Percentiles rank a stretch among this genome's conserved stretches.
These are phyloP conservation scores for Pammene aurita DNA, from an alignment of 2,888 invertebrate species.

Conservation along the genomic window DNA sequence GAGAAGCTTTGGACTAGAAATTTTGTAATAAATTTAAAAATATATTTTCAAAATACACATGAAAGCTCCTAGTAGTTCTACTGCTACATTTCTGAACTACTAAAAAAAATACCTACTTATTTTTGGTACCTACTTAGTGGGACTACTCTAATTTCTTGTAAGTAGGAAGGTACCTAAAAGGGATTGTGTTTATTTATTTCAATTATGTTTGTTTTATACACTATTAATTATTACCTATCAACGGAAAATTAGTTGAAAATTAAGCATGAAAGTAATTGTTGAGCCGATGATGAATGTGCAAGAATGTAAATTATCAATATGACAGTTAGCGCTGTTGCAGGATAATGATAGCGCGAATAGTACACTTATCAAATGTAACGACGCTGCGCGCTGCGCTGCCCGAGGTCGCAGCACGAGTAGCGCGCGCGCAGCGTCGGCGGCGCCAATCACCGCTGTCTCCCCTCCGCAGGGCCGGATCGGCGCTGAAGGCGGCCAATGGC, in stretches of 20 bases:
- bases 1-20: no score
- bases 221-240: neutral
- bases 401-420: slow-evolving; percentile 61
- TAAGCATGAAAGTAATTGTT: neutral
- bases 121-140: no score
- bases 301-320: slow-evolving; percentile 36
- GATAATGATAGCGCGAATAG: slow-evolving; percentile 41
- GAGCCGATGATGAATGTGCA: slow-evolving; percentile 16
- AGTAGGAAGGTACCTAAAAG: no score
- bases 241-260: neutral
- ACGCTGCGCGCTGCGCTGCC: slow-evolving; percentile 62
- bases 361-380: slow-evolving; percentile 49
- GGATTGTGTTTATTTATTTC: no score
- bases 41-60: no score
- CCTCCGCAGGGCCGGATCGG: slow-evolving; percentile 85
- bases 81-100: no score
- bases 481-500: slow-evolving; percentile 87
- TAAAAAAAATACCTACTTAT: no score
- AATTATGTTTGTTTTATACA: no score
- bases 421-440: slow-evolving; percentile 65
- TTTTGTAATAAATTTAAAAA: no score
- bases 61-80: no score
- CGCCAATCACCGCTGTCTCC: slow-evolving; percentile 80
- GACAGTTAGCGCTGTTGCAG: slow-evolving; percentile 38
- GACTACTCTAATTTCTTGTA: no score